These are phyloP conservation scores for Limonius californicus DNA, from an alignment of 1,140 invertebrate genomes.

Conservation along the genomic window DNA sequence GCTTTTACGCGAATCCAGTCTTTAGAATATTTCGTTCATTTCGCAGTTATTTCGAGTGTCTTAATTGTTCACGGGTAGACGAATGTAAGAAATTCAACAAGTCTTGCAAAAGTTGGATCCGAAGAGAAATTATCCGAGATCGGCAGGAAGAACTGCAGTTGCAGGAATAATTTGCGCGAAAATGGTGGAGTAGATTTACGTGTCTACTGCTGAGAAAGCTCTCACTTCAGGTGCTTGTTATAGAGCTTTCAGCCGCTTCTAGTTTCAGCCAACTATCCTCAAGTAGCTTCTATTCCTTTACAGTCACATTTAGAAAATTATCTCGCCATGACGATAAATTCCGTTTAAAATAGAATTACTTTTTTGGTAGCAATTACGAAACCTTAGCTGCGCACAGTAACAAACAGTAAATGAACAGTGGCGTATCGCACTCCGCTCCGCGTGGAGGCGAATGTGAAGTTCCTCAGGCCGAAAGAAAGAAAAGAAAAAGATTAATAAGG, in stretches of 20 bases:
- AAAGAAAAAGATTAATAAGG: no score
- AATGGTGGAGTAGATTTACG: conserved; percentile 3
- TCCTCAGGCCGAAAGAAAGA: no score
- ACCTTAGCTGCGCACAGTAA: no score
- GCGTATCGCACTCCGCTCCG: no score
- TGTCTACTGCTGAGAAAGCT: background rate
- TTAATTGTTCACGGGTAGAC: background rate
- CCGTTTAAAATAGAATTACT: no score
- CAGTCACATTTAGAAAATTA: background rate
- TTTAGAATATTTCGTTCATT: background rate
- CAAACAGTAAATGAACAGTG: no score
- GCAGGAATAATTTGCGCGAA: background rate
- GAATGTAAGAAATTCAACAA: background rate
- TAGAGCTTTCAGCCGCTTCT: conserved; percentile 1
- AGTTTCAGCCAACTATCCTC: background rate
- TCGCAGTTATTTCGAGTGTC: background rate
- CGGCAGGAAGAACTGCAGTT: background rate
- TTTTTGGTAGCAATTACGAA: no score
- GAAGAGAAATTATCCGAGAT: background rate
- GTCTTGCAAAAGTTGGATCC: background rate
- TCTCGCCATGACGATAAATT: no score
- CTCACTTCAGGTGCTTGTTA: background rate
- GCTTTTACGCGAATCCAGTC: conserved; percentile 2
- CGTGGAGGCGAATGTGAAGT: no score
- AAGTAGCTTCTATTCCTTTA: background rate